phyloP scores from a whole-genome alignment of 1,140 invertebrate genomes.

The Scaptomyza hsui region DNA sequence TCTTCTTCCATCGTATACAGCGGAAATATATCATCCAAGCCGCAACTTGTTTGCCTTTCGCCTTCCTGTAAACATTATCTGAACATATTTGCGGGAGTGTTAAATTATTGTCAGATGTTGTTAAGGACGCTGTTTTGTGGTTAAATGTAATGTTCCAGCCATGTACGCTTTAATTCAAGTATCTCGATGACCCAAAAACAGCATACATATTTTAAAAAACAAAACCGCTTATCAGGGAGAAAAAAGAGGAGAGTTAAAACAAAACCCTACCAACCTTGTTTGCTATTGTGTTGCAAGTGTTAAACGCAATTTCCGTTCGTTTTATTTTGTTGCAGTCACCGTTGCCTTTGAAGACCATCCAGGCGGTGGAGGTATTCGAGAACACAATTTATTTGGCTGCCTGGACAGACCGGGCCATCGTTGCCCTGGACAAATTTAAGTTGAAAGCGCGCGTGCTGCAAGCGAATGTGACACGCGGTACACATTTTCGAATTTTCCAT shows the following conservation, averaged over 20 bases:
- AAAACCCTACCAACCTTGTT: slow-evolving; percentile 2
- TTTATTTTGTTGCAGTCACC: slow-evolving; percentile 85
- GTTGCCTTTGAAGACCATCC: slow-evolving; percentile 85
- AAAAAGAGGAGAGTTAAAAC: slow-evolving; percentile 13
- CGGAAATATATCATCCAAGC: too few relatives aligned
- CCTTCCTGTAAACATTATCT: too few relatives aligned
- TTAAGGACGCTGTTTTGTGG: background rate
- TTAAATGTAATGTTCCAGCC: background rate
- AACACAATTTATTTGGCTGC: slow-evolving; percentile 88
- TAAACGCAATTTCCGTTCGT: slow-evolving; percentile 39
- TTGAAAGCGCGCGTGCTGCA: slow-evolving; percentile 72
- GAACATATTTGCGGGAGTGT: background rate
- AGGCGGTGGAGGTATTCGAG: slow-evolving; percentile 89
- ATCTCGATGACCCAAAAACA: slow-evolving; percentile 4
- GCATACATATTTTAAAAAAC: slow-evolving; percentile 3
- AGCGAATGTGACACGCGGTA: slow-evolving; percentile 84
- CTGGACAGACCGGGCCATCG: slow-evolving; percentile 87
- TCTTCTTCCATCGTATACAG: too few relatives aligned
- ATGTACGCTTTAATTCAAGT: background rate
- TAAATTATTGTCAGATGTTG: background rate
- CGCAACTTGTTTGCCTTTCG: too few relatives aligned
- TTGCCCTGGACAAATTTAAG: slow-evolving; percentile 86
- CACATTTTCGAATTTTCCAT: slow-evolving; percentile 89
- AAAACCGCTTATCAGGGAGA: slow-evolving; percentile 5
- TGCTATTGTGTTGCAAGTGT: background rate